Base-by-base conservation (phyloP, 2,888 invertebrate species). In the Sylvicola cinctus region DNA sequence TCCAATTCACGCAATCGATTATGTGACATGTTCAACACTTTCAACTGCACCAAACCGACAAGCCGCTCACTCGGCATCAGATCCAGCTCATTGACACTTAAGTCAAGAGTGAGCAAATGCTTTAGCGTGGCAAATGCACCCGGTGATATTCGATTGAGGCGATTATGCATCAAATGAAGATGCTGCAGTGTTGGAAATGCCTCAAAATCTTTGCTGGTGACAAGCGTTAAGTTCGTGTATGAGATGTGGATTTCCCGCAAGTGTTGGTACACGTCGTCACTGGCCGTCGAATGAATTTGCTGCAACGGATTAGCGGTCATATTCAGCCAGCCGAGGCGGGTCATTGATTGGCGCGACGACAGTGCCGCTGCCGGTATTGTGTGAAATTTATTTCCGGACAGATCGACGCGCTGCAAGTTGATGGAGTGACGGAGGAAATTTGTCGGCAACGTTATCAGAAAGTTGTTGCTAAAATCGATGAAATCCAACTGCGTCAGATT, bases 181-280 rank as follows among this genome's bases (percentile, higher is more conserved):
- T 75, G 78, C 48, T 79, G 69, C 25, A 85, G 58, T 0, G 74
- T 68, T 14, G 81, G 78, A 47, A 84, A 85, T 25, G 77, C 73
- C 47, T 81, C 79, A 47, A 87, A 85, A 49, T 85, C 85, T 49
- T 76, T 78, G 43, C 78, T 79, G 1, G 81, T 81, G 32, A 87
- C 68, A 41, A 84, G 76, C 14, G 74, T 78, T 33, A 85, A 62
- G 51, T 85, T 85, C 6, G 85, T 84, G 29, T 68, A 66, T 39
- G 72, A 74, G 42, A 83, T 74, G 50, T 83, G 73, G 35, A 84
- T 65, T 54, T 84, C 80, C 52, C 81, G 75, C n/a, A 84, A 61
- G n/a, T 71, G 62, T 3, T 80, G 74, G 58, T 78, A 79, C 45
- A 70, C 65, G 45, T 75, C 72, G 27, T 71, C 68, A 37, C 70